These are phyloP conservation scores for Apistogramma diplotaenia DNA, from an alignment of 2,113 vertebrate genomes.

Conservation along the genomic window DNA sequence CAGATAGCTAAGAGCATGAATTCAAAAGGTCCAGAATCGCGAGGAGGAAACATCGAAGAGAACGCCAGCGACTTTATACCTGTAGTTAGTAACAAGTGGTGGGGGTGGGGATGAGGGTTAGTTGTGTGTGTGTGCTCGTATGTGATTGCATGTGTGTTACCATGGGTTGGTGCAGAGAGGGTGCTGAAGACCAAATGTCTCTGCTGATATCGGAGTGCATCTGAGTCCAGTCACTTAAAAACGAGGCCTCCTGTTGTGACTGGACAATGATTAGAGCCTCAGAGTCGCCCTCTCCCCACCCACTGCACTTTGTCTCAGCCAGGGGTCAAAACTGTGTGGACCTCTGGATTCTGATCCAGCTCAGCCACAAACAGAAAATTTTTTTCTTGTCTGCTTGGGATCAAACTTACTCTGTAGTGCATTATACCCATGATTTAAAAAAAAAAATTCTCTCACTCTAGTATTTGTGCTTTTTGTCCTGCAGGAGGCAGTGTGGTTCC, in stretches of 20 bases:
- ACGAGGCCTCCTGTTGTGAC: slow-evolving; percentile 74
- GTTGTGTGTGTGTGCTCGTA: slow-evolving; percentile 6
- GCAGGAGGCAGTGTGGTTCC: slow-evolving; percentile 99
- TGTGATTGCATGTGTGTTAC: slow-evolving; percentile 1
- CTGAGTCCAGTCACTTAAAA: slow-evolving; percentile 83
- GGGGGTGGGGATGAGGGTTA: background rate
- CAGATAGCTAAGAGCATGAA: background rate
- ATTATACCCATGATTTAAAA: background rate
- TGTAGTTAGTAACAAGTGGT: background rate
- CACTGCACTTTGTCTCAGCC: slow-evolving; percentile 75
- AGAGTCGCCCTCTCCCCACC: slow-evolving; percentile 74
- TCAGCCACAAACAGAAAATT: slow-evolving; percentile 8
- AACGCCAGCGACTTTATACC: background rate
- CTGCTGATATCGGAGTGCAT: slow-evolving; percentile 93
- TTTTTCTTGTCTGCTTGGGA: background rate
- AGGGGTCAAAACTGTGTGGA: slow-evolving; percentile 64
- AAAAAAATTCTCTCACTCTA: background rate
- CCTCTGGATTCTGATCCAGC: slow-evolving; percentile 86
- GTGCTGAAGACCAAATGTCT: slow-evolving; percentile 73
- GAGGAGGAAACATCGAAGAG: slow-evolving; percentile 44
- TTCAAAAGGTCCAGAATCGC: background rate
- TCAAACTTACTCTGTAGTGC: background rate
- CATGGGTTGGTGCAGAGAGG: slow-evolving; percentile 74
- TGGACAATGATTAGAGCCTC: slow-evolving; percentile 87
- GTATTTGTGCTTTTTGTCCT: slow-evolving; percentile 51